Base-by-base conservation (phyloP, 1,140 invertebrate genomes). In the Cydia strobilella region DNA sequence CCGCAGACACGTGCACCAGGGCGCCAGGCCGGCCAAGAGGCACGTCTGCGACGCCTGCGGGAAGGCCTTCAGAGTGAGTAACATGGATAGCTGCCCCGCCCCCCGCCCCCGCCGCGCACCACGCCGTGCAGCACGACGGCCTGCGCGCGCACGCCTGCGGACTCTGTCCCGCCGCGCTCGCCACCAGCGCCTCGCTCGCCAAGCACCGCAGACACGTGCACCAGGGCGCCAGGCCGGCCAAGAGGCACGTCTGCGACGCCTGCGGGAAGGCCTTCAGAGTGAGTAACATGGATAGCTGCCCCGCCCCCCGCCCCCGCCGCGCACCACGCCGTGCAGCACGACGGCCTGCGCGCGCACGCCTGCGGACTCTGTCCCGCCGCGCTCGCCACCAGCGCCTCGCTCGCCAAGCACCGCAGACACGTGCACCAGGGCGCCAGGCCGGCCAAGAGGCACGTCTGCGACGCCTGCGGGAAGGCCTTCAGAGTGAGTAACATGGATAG, bases 181-280 rank as follows among this genome's bases (percentile, higher is more conserved):
- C 74, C 48, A 88, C 84, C 15, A 76, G 80, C 62, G 78, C 82
- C 27, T 84, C 84, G 1, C 80, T 89, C 18, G 65, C 74, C 48
- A 88, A 86, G 75, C 88, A 90, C 82, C 51, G 77, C 48, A 77
- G 84, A 31, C 71, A 75, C 13, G 87, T 84, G 76, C 88, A 89
- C 82, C 74, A 77, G 62, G 89, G 87, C 7, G 74, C 74, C 27
- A 76, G 79, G 12, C 75, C 86, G 42, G 85, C 85, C 9, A 76
- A 79, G 35, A 72, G 77, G 4, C 85, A 92, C 79, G 81, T 86
- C 20, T 92, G 90, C 76, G 80, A 86, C 74, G 82, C 87, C 10
- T 92, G 91, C 83, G 84, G 87, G 3, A 87, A 87, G 69, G 78
- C 85, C 3, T 93, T 93, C 79, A 74, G 86, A 75, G 90, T 91